A percentile compares a stretch with the other conserved stretches of the same genome.
Conservation (phyloP, 2,797 vertebrate genomes). For the Buphagus erythrorhynchus region DNA sequence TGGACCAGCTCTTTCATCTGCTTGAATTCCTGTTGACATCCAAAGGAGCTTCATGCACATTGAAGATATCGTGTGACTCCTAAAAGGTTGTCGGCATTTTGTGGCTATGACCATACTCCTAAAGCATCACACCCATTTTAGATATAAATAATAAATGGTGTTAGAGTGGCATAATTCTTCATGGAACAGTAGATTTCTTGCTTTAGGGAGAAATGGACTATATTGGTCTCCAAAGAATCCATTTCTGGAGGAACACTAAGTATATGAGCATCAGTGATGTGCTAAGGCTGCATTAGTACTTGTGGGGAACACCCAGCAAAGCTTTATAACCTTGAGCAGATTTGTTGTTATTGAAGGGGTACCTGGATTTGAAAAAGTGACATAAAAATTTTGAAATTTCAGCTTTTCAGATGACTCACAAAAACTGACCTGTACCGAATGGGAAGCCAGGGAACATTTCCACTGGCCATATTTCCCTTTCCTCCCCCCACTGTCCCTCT, state of each 20-base stretch:
- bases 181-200: neutral
- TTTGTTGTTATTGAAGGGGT: neutral
- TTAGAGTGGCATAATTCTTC: neutral
- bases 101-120: neutral
- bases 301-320: neutral
- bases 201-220: slow-evolving; percentile 11
- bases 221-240: neutral
- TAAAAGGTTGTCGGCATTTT: neutral
- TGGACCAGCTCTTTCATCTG: neutral
- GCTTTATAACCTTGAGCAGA: neutral
- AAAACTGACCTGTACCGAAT: neutral
- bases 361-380: neutral
- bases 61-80: neutral
- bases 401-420: neutral
- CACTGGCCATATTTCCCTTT: neutral
- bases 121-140: slow-evolving; percentile 21
- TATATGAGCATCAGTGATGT: neutral
- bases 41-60: neutral
- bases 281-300: neutral
- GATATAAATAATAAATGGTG: slow-evolving; percentile 62
- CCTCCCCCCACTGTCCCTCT: neutral
- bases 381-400: neutral
- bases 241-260: slow-evolving; percentile 8
- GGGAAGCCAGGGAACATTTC: neutral
- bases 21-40: neutral